Evolutionary conservation across 2,113 vertebrate genomes (phyloP).

Genomic region (Poeciliopsis prolifica): DNA sequence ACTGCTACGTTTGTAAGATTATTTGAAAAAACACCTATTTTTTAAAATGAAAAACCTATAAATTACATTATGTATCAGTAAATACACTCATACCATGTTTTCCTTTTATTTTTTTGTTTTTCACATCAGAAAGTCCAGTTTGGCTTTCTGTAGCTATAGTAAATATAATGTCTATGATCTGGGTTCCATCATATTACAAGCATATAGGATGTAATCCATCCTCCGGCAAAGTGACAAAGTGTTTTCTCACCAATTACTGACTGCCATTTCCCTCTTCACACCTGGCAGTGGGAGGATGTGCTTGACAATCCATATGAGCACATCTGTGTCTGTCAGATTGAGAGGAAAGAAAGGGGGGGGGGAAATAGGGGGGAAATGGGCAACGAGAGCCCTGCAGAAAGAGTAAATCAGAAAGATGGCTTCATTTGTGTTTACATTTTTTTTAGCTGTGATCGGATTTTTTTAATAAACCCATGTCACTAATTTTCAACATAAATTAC

Average conservation of each 20-base stretch:
- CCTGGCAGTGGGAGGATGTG: slow-evolving; percentile 61
- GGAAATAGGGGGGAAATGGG: neutral
- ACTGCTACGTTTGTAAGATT: neutral
- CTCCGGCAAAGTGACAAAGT: slow-evolving; percentile 71
- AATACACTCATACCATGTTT: neutral
- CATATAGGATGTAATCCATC: slow-evolving; percentile 61
- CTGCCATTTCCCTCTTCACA: slow-evolving; percentile 76
- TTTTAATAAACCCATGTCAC: neutral
- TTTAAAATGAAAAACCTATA: neutral
- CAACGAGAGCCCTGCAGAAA: slow-evolving; percentile 22
- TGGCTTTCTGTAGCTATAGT: slow-evolving; percentile 31
- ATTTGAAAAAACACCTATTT: neutral
- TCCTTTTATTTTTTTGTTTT: slow-evolving; percentile 10
- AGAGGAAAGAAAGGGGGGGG: neutral
- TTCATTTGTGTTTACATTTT: slow-evolving; percentile 56
- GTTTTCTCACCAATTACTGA: slow-evolving; percentile 79
- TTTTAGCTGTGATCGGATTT: slow-evolving; percentile 43
- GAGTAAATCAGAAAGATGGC: slow-evolving; percentile 50
- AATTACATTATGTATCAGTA: neutral
- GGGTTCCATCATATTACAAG: slow-evolving; percentile 52
- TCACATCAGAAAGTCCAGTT: slow-evolving; percentile 12
- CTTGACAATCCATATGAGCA: slow-evolving; percentile 42
- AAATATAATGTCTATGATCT: slow-evolving; percentile 42
- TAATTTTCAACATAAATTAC: neutral
- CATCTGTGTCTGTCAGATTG: slow-evolving; percentile 29